These are phyloP conservation scores for Propithecus coquereli DNA, from an alignment of 2,113 vertebrate genomes.

Conservation along the genomic window DNA sequence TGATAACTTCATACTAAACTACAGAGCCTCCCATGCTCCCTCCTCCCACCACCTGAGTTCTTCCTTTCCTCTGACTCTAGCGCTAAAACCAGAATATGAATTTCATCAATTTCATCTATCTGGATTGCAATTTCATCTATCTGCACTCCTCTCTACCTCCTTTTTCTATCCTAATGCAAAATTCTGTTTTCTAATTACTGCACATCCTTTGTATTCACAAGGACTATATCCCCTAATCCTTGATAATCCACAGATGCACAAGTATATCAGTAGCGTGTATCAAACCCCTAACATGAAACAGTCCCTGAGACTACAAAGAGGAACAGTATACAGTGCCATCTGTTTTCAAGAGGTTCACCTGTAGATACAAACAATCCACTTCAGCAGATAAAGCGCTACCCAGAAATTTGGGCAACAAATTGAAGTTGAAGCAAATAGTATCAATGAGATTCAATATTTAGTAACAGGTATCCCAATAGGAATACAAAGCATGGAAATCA, in stretches of 20 bases:
- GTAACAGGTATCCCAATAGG: neutral
- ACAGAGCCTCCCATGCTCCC: neutral
- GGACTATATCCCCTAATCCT: neutral
- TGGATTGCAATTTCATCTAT: neutral
- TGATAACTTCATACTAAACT: neutral
- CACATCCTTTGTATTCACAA: neutral
- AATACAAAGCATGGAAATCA: neutral
- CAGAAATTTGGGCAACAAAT: neutral
- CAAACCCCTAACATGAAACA: neutral
- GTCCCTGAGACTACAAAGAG: neutral
- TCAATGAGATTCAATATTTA: neutral
- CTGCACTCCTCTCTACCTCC: neutral
- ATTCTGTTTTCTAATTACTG: neutral
- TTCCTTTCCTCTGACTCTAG: neutral
- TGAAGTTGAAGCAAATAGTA: neutral
- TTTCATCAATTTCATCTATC: neutral
- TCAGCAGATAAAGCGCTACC: neutral
- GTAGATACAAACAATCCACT: neutral
- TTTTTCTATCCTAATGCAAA: neutral
- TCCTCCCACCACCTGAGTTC: neutral
- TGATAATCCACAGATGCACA: neutral
- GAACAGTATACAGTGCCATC: neutral
- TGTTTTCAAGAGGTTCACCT: constrained; percentile 14
- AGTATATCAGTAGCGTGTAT: neutral
- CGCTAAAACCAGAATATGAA: neutral